A percentile compares a stretch with the other conserved stretches of the same genome.
Conservation (phyloP, 2,113 vertebrate genomes). For the Zosterops borbonicus region DNA sequence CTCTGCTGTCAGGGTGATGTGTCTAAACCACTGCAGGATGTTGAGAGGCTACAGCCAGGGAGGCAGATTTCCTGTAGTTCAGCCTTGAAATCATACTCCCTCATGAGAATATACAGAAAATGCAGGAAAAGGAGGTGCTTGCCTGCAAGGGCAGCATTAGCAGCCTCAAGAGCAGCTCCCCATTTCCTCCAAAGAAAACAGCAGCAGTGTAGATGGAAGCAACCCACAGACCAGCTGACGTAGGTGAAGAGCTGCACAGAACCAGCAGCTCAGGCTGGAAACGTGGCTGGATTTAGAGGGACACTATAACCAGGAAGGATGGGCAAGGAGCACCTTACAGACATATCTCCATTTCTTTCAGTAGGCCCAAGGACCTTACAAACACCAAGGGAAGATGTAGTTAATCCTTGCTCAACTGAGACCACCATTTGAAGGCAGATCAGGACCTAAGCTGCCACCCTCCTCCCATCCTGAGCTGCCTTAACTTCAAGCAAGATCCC, state of each 20-base stretch:
- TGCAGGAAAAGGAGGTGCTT: not conserved
- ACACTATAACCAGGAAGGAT: not conserved
- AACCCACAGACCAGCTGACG: not conserved
- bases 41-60: not conserved
- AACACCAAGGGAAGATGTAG: not conserved
- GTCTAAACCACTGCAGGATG: not conserved
- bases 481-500: not conserved
- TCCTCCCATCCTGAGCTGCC: not conserved
- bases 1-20: not conserved
- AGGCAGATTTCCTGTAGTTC: not conserved
- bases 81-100: not conserved
- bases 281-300: not conserved
- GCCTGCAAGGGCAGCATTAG: not conserved
- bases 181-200: not conserved
- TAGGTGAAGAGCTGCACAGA: not conserved
- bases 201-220: rapidly evolving
- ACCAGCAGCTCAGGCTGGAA: not conserved
- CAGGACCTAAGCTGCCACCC: not conserved
- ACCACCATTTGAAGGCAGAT: not conserved
- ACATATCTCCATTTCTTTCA: not conserved
- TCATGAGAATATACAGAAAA: not conserved
- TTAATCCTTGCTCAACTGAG: not conserved
- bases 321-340: not conserved
- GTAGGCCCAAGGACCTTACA: not conserved
- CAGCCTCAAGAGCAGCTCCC: not conserved